Percentiles rank a stretch among this genome's conserved stretches.
Evolutionary conservation across 2,888 invertebrate species (phyloP).

Genomic region (Cabera pusaria): DNA sequence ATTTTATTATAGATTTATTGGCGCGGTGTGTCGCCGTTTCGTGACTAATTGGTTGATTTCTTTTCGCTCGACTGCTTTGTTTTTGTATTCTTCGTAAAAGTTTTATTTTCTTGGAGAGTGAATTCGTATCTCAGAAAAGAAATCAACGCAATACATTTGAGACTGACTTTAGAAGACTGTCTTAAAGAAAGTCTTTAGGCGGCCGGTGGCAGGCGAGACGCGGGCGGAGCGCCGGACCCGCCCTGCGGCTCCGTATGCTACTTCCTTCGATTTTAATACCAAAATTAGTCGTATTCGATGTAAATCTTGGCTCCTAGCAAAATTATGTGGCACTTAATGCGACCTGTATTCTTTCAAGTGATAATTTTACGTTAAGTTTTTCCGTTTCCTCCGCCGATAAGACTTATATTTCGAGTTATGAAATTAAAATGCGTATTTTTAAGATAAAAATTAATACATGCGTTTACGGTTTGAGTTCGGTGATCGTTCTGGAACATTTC

Average conservation of each 20-base stretch:
- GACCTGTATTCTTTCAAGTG: constrained; percentile 27
- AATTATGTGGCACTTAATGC: constrained; percentile 27
- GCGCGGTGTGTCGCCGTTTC: constrained; percentile 42
- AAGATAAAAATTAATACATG: constrained; percentile 9
- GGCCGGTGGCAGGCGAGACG: constrained; percentile 26
- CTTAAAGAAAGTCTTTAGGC: constrained; percentile 58
- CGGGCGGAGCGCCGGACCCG: no score
- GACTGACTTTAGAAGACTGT: constrained; percentile 83
- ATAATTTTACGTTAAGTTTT: constrained; percentile 31
- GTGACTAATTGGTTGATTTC: constrained; percentile 43
- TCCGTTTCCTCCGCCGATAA: constrained; percentile 24
- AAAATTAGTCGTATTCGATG: constrained; percentile 43
- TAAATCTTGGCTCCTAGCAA: constrained; percentile 31
- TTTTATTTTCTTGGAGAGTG: constrained; percentile 51
- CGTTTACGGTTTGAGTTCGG: constrained; percentile 8
- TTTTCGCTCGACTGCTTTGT: constrained; percentile 52
- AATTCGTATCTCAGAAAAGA: constrained; percentile 60
- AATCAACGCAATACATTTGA: constrained; percentile 81
- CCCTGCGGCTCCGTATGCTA: no score
- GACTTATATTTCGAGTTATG: constrained; percentile 21
- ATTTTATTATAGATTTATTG: constrained; percentile 44
- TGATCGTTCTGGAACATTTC: no score
- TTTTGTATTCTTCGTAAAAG: constrained; percentile 32
- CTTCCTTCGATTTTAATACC: constrained; percentile 50
- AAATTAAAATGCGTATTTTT: constrained; percentile 19